These are phyloP conservation scores for Apostichopus japonicus DNA, from an alignment of 35 echinoderm and acorn worm species.

Conservation along the genomic window DNA sequence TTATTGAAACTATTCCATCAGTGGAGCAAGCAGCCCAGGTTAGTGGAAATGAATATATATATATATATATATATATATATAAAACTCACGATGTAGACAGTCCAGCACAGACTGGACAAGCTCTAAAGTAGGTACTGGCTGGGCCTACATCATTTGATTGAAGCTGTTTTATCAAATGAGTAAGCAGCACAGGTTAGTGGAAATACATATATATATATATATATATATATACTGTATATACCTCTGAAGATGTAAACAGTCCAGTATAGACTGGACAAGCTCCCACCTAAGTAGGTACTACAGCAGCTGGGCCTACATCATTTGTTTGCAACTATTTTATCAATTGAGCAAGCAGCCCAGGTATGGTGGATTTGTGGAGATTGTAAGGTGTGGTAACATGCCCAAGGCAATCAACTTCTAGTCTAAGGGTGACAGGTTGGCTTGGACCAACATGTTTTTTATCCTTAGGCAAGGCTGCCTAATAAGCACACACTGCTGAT, in stretches of 20 bases:
- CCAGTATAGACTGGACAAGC: constrained; percentile 18
- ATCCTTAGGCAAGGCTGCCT: too few species aligned
- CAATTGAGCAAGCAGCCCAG: constrained; percentile 75
- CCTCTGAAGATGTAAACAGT: background rate
- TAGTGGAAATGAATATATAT: background rate
- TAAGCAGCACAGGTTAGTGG: constrained; percentile 69
- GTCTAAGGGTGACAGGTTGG: too few species aligned
- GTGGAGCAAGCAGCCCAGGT: constrained; percentile 88
- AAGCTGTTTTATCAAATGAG: constrained; percentile 71
- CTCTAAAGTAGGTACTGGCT: constrained; percentile 69
- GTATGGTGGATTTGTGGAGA: constrained; percentile 9
- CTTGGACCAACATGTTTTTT: too few species aligned
- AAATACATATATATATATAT: background rate
- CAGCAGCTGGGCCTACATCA: constrained; percentile 61
- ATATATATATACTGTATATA: background rate
- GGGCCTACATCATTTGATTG: constrained; percentile 70
- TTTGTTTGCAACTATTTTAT: constrained; percentile 67
- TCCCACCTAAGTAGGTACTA: constrained; percentile 65
- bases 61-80: background rate
- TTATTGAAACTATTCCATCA: constrained; percentile 69
- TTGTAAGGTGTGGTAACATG: too few species aligned
- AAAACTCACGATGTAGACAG: background rate
- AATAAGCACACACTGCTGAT: too few species aligned
- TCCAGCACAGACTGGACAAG: background rate
- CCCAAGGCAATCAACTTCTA: too few species aligned